Base-by-base conservation (phyloP, 2,888 invertebrate species). In the Ophion ventricosus region DNA sequence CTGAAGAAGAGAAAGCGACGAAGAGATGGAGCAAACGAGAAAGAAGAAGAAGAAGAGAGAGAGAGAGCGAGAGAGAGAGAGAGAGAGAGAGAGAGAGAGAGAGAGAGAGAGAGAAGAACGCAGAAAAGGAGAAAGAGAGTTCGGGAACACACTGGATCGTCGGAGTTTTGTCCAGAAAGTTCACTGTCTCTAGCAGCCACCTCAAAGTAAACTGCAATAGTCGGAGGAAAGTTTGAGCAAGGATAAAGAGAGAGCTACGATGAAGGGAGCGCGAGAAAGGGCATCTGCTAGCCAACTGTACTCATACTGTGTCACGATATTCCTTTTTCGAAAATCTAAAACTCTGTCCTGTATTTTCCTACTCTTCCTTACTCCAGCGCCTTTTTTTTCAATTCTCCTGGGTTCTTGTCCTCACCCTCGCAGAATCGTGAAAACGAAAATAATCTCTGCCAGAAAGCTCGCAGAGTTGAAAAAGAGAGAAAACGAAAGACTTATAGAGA, bases 171-270 rank as follows among this genome's bases (percentile, higher is more conserved):
- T 80, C 63, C 35, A 35, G 72, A 80, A 82, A 85, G 84, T 85
- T 80, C 57, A 75, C 76, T 76, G 82, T 76, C 79, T 79, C 75
- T 72, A 61, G 75, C 82, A 72, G 76, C 73, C 72, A 82, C 82
- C 80, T 73, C 82, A 79, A 84, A 82, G 82, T 75, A 78, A 78
- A 70, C 83, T 83, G 84, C 78, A 69, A 80, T 84, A 74, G 84
- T 81, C 82, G 67, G 67, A 23, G 54, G 29, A 80, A 84, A 82
- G 76, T 84, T 84, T 80, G 26, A 78, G 57, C 59, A 54, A 54
- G 61, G 61, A 76, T 75, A n/a, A 76, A 72, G 72, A 75, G 66
- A 75, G 26, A 79, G 64, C n/a, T 57, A 61, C 29, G 49, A 59
- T 40, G 7, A 61, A n/a, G 49, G 61, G 66, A 61, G 25, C 17